These are phyloP conservation scores for Spisula subtruncata DNA, from an alignment of 2,888 invertebrate species.

Conservation along the genomic window DNA sequence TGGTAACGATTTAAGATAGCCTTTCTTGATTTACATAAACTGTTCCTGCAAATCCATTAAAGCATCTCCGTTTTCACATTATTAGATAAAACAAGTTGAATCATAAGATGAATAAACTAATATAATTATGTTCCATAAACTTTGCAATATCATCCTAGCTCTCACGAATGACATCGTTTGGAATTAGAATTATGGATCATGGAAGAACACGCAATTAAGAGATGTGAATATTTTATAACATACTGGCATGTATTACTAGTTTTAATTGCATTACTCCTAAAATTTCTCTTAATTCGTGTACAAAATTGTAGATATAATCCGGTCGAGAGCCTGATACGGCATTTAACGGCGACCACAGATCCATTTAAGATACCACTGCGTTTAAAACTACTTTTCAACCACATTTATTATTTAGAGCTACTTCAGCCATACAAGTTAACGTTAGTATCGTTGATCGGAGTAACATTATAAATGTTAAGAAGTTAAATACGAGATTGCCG, in stretches of 20 bases:
- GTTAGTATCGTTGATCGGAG: too few relatives aligned
- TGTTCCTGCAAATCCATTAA: background rate
- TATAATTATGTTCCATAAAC: background rate
- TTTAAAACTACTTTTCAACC: too few relatives aligned
- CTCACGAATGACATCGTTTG: background rate
- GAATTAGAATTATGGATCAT: background rate
- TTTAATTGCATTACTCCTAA: background rate
- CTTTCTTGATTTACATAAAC: conserved; percentile 17
- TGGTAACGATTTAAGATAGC: background rate
- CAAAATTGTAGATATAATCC: background rate
- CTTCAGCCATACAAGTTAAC: too few relatives aligned
- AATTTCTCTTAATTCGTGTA: background rate
- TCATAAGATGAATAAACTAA: background rate
- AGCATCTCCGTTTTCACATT: background rate
- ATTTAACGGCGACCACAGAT: too few relatives aligned
- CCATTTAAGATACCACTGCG: too few relatives aligned
- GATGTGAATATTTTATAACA: background rate
- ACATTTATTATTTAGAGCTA: too few relatives aligned
- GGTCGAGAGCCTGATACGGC: too few relatives aligned
- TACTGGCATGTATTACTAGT: too few relatives aligned
- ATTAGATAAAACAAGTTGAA: background rate
- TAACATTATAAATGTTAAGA: too few relatives aligned
- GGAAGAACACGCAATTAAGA: background rate
- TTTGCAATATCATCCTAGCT: background rate
- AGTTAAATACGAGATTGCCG: too few relatives aligned